These are phyloP conservation scores for Drosophila affinis DNA, from an alignment of 2,888 invertebrate genomes.

Conservation along the genomic window DNA sequence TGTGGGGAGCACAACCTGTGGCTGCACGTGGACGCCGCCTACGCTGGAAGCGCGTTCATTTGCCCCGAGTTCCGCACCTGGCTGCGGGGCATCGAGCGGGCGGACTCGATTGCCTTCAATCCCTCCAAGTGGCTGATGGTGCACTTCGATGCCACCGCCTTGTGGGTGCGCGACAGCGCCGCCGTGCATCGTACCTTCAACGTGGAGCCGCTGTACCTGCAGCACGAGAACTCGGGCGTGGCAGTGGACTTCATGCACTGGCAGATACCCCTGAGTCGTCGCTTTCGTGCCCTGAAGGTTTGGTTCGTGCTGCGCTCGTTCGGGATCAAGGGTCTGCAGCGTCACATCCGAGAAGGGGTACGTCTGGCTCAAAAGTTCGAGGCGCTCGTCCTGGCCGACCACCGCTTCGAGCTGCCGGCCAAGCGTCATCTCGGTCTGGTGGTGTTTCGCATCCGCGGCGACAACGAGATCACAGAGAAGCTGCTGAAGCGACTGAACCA, in stretches of 20 bases:
- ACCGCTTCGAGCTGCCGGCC: constrained; percentile 95
- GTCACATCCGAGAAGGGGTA: constrained; percentile 96
- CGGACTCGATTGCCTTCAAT: constrained; percentile 98
- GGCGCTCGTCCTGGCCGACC: constrained; percentile 91
- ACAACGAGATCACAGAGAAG: constrained; percentile 94
- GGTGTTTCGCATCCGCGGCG: constrained; percentile 93
- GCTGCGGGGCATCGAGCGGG: constrained; percentile 95
- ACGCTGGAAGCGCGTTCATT: constrained; percentile 97
- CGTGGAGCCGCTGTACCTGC: constrained; percentile 97
- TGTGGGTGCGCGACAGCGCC: constrained; percentile 98
- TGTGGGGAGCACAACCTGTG: constrained; percentile 93
- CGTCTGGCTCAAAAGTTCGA: constrained; percentile 95
- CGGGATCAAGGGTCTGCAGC: constrained; percentile 95
- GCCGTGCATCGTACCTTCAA: constrained; percentile 98
- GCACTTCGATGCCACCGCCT: constrained; percentile 99
- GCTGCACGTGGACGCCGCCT: constrained; percentile 99
- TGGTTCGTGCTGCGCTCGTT: constrained; percentile 99
- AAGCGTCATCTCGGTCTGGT: constrained; percentile 93
- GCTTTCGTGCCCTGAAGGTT: constrained; percentile 95
- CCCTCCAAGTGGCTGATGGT: constrained; percentile 99
- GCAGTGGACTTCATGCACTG: constrained; percentile 99
- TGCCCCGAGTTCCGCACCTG: constrained; percentile 97
- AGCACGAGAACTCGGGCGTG: constrained; percentile 98
- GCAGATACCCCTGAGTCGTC: constrained; percentile 97
- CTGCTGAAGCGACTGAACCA: constrained; percentile 94